Evolutionary conservation across 2,113 vertebrate genomes (phyloP).

Genomic region (Ranitomeya imitator): DNA sequence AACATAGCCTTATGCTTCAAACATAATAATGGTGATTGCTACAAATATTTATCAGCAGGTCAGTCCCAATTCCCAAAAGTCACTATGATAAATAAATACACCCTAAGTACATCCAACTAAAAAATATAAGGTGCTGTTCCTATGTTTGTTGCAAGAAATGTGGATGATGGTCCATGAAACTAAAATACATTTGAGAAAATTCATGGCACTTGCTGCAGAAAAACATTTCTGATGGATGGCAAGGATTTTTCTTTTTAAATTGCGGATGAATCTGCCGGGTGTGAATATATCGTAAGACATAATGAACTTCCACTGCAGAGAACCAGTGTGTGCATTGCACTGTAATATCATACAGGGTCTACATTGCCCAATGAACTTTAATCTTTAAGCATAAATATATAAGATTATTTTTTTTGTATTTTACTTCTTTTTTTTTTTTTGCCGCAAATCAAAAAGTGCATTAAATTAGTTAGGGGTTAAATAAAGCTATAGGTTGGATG

Average conservation of each 20-base stretch:
- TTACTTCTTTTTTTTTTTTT: too few relatives aligned
- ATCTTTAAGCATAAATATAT: not conserved
- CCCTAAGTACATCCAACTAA: not conserved
- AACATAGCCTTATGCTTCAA: too few relatives aligned
- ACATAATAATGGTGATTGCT: too few relatives aligned
- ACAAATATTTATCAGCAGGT: too few relatives aligned
- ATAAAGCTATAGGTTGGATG: not conserved
- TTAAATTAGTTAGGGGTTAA: not conserved
- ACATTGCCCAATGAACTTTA: not conserved
- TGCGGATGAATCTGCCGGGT: not conserved
- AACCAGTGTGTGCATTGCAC: not conserved
- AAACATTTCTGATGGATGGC: not conserved
- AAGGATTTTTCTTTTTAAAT: not conserved
- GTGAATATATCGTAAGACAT: not conserved
- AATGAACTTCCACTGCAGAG: too few relatives aligned
- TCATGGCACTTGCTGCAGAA: not conserved
- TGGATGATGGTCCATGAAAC: too few relatives aligned
- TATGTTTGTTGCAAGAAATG: too few relatives aligned
- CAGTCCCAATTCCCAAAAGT: not conserved
- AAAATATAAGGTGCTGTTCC: too few relatives aligned
- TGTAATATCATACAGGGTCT: not conserved
- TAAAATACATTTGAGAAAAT: not conserved
- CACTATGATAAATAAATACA: not conserved
- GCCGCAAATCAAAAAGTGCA: too few relatives aligned
- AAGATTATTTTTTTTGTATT: not conserved